Percentiles rank a stretch among this genome's conserved stretches.
phyloP scores from a whole-genome alignment of 2,888 invertebrate genomes.

The Stenichneumon culpator region DNA sequence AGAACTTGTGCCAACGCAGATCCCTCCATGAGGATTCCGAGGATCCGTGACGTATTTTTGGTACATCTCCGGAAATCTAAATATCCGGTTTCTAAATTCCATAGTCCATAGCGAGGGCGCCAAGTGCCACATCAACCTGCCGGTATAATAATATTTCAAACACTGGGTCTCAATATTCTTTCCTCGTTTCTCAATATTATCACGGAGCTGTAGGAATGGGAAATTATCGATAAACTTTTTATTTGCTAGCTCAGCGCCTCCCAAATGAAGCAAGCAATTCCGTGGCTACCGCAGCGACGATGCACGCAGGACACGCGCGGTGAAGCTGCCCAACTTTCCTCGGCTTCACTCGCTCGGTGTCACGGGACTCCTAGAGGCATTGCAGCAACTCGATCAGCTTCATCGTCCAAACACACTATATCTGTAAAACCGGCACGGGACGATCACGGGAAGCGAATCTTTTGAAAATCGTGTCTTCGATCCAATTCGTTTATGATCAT shows the following conservation, averaged over 20 bases:
- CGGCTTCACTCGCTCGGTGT: not conserved
- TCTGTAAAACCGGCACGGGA: not conserved
- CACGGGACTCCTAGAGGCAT: not conserved
- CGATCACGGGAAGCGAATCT: not conserved
- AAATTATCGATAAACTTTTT: conserved; percentile 45
- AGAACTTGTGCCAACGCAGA: no score
- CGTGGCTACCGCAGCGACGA: not conserved
- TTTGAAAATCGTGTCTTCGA: conserved; percentile 17
- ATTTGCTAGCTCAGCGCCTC: not conserved
- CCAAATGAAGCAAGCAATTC: conserved; percentile 12
- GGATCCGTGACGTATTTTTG: no score
- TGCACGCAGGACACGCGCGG: not conserved
- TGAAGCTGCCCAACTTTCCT: not conserved
- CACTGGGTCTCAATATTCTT: not conserved
- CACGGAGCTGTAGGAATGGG: not conserved
- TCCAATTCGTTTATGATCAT: conserved; percentile 57
- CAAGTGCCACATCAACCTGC: no score
- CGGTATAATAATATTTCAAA: not conserved
- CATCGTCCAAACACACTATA: not conserved
- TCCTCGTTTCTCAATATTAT: conserved; percentile 25
- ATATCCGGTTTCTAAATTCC: no score
- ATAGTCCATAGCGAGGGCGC: no score
- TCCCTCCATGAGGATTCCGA: no score
- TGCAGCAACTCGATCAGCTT: not conserved
- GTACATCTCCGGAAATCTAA: no score